Evolutionary conservation across 1,140 invertebrate genomes (phyloP).

Genomic region (Acyrthosiphon pisum): DNA sequence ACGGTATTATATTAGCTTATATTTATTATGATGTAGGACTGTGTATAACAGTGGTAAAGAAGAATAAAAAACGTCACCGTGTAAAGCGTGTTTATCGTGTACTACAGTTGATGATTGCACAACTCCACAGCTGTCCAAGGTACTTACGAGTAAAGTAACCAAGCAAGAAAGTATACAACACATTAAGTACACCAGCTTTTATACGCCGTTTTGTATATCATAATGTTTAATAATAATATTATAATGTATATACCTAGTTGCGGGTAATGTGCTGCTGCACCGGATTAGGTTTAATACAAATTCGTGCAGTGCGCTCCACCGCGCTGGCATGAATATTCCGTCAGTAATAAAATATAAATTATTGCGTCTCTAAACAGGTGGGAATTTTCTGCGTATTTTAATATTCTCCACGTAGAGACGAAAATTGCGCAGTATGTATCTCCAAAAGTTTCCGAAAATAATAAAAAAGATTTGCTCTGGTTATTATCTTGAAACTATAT

Average conservation of each 20-base stretch:
- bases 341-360: not conserved
- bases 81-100: not conserved
- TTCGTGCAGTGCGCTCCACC: not conserved
- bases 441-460: not conserved
- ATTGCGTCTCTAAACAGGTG: not conserved
- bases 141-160: not conserved
- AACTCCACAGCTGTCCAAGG: not conserved
- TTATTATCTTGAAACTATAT: not conserved
- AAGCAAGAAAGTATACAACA: not conserved
- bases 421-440: not conserved
- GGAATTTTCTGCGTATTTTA: not conserved
- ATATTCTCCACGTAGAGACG: not conserved
- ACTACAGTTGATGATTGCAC: not conserved
- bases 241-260: not conserved
- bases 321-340: not conserved
- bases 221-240: not conserved
- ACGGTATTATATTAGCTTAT: not conserved
- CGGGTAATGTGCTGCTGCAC: not conserved
- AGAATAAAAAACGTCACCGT: not conserved
- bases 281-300: not conserved
- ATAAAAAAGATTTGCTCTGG: not conserved
- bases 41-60: not conserved
- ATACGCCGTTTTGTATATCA: not conserved
- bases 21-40: not conserved
- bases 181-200: not conserved